These are phyloP conservation scores for Ahaetulla prasina DNA, from an alignment of 2,113 vertebrate genomes.

Conservation along the genomic window DNA sequence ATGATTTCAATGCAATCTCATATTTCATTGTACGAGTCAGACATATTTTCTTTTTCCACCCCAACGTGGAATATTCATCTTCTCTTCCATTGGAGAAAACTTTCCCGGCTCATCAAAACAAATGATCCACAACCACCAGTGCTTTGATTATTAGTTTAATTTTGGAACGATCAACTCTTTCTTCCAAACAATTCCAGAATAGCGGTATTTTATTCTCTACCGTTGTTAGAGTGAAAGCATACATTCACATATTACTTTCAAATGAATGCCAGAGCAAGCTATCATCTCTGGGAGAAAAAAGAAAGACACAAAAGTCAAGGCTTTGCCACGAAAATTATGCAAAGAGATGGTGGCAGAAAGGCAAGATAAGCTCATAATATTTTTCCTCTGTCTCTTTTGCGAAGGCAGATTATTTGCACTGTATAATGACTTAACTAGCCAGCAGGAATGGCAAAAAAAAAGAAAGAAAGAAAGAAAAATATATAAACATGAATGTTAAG, in stretches of 20 bases:
- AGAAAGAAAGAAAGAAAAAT: not conserved
- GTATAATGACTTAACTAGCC: slow-evolving; percentile 17
- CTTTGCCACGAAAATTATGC: slow-evolving; percentile 17
- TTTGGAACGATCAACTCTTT: not conserved
- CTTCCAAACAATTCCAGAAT: not conserved
- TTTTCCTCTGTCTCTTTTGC: not conserved
- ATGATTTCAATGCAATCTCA: not conserved
- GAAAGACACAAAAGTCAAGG: not conserved
- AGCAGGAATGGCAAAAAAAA: slow-evolving; percentile 26
- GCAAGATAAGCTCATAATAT: slow-evolving; percentile 22
- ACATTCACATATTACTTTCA: not conserved
- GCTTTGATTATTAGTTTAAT: not conserved
- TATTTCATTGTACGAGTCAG: not conserved
- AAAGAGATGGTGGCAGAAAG: not conserved
- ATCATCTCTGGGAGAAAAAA: slow-evolving; percentile 16
- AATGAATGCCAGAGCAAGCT: not conserved
- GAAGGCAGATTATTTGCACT: slow-evolving; percentile 19
- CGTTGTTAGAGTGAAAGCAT: slow-evolving; percentile 10
- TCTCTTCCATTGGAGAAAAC: not conserved
- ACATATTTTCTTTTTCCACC: accelerated
- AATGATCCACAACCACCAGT: not conserved
- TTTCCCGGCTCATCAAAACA: not conserved
- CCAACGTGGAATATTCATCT: not conserved
- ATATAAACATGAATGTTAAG: slow-evolving; percentile 26
- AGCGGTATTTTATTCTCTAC: not conserved